phyloP scores from a whole-genome alignment of 2,113 vertebrate species.

The Petromus typicus region DNA sequence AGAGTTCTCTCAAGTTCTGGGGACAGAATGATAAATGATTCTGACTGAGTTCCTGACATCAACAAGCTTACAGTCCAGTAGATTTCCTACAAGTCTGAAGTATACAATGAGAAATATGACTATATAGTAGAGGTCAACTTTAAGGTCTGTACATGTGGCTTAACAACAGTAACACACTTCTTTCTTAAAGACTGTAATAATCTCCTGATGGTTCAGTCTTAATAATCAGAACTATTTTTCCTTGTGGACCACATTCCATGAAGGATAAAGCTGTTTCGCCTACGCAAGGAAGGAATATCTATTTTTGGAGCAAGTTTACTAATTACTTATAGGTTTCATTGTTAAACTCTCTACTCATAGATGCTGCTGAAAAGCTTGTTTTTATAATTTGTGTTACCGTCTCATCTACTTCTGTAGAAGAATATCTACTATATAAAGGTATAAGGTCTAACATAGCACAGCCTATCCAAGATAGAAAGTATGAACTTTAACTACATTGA shows the following conservation, averaged over 20 bases:
- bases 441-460: conserved; percentile 21
- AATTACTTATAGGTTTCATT: neutral
- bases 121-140: neutral
- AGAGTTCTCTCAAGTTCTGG: neutral
- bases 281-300: neutral
- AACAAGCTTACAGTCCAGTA: neutral
- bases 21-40: conserved; percentile 8
- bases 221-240: neutral
- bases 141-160: neutral
- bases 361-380: neutral
- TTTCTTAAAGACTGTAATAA: conserved; percentile 4
- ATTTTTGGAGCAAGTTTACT: conserved; percentile 23
- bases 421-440: neutral
- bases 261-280: neutral
- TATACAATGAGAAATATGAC: neutral
- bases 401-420: neutral
- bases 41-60: neutral
- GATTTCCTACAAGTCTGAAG: conserved; percentile 5
- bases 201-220: neutral
- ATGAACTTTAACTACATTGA: neutral
- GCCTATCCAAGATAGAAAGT: neutral
- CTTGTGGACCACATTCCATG: neutral
- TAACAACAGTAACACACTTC: conserved; percentile 10
- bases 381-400: neutral
- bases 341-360: neutral